phyloP scores from a whole-genome alignment of 2,888 invertebrate species.

The Stegophylla sp. region DNA sequence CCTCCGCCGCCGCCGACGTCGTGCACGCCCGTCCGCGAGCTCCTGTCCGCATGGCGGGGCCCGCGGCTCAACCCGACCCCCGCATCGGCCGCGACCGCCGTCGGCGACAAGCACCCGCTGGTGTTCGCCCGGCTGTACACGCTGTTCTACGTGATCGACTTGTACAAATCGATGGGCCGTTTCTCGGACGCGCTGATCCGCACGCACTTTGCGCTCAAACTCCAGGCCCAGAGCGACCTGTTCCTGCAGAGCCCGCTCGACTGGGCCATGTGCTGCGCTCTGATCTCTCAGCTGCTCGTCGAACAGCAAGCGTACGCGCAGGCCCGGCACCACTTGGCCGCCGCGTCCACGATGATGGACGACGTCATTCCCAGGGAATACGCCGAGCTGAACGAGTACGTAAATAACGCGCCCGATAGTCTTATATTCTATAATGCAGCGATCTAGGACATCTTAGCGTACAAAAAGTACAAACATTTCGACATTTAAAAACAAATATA shows the following conservation, averaged over 20 bases:
- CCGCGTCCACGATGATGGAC: neutral
- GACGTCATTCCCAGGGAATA: neutral
- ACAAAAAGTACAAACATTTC: too few species aligned
- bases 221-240: neutral
- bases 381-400: neutral
- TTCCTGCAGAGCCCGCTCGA: slow-evolving; percentile 8
- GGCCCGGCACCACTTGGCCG: slow-evolving; percentile 9
- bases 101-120: neutral
- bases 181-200: neutral
- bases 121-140: neutral
- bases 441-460: too few species aligned
- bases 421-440: too few species aligned
- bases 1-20: too few species aligned
- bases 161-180: neutral
- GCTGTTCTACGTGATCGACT: neutral
- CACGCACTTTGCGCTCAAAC: neutral
- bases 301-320: slow-evolving; percentile 1
- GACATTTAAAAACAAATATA: too few species aligned
- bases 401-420: too few species aligned
- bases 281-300: neutral
- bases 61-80: too few species aligned
- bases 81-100: too few species aligned
- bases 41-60: neutral
- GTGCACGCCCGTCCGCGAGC: neutral
- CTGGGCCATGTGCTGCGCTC: neutral